Evolutionary conservation across 1,140 invertebrate species (phyloP).

Genomic region (Conopomorpha cramerella): DNA sequence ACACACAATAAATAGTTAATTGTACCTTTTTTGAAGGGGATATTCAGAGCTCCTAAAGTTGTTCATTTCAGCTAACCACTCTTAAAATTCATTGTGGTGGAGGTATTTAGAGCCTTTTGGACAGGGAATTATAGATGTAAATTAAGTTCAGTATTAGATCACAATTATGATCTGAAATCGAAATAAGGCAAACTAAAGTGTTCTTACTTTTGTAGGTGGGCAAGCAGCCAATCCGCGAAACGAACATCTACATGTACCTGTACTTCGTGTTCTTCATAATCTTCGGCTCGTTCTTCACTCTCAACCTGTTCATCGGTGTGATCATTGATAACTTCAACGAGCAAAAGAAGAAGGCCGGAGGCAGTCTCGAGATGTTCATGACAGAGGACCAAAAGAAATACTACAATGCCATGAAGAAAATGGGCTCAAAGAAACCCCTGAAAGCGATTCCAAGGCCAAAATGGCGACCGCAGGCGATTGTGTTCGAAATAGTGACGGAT

Average conservation of each 20-base stretch:
- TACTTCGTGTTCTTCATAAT: constrained; percentile 99
- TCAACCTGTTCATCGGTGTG: constrained; percentile 97
- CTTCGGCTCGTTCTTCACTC: constrained; percentile 96
- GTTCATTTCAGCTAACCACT: too few relatives aligned
- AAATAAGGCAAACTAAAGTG: too few relatives aligned
- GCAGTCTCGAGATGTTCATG: constrained; percentile 99
- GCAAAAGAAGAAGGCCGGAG: constrained; percentile 98
- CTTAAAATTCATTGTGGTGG: too few relatives aligned
- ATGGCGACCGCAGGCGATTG: constrained; percentile 94
- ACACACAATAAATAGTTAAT: too few relatives aligned
- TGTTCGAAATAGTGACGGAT: constrained; percentile 96
- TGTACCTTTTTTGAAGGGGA: too few relatives aligned
- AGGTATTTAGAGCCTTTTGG: too few relatives aligned
- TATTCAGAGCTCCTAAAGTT: too few relatives aligned
- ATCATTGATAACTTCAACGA: constrained; percentile 99
- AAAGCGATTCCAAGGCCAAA: constrained; percentile 97
- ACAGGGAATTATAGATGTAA: too few relatives aligned
- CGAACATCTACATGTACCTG: constrained; percentile 95
- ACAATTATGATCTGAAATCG: too few relatives aligned
- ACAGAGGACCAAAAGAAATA: constrained; percentile 99
- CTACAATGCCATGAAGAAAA: constrained; percentile 99
- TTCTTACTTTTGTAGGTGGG: too few relatives aligned
- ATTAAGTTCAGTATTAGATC: too few relatives aligned
- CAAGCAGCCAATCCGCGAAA: constrained; percentile 91
- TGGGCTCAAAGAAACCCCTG: constrained; percentile 96